Evolutionary conservation across 2,888 invertebrate species (phyloP).

Genomic region (Noctua fimbriata): DNA sequence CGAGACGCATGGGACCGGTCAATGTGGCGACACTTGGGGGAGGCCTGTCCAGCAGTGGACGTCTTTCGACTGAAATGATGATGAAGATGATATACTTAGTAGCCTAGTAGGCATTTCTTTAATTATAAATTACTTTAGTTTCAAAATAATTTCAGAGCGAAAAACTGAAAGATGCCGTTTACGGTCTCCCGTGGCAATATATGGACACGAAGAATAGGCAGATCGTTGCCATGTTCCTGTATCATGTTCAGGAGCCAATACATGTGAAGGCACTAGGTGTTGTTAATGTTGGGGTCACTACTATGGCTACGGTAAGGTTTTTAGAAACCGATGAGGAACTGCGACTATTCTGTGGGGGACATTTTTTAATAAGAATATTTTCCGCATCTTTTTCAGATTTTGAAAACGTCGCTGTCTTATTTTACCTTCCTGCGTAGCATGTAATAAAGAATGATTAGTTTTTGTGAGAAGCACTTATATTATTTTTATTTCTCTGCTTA

Average conservation of each 20-base stretch:
- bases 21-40: too few relatives aligned
- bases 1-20: too few relatives aligned
- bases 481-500: neutral
- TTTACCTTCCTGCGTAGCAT: constrained; percentile 59
- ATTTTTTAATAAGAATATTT: neutral
- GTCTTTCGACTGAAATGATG: too few relatives aligned
- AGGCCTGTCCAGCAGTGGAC: too few relatives aligned
- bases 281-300: constrained; percentile 69
- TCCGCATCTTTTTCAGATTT: constrained; percentile 64
- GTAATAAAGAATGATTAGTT: neutral
- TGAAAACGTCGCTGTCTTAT: constrained; percentile 69
- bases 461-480: neutral
- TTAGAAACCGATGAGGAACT: neutral
- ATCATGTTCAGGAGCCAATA: constrained; percentile 68
- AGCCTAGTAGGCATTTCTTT: neutral
- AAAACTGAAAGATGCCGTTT: constrained; percentile 68
- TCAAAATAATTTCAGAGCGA: constrained; percentile 64
- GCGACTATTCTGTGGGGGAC: neutral
- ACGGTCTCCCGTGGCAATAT: constrained; percentile 73
- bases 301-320: constrained; percentile 71
- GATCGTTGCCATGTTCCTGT: constrained; percentile 65
- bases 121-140: neutral
- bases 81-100: neutral
- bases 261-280: constrained; percentile 70
- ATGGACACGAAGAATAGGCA: constrained; percentile 69